Evolutionary conservation across 2,888 invertebrate species (phyloP).

Genomic region (Macrosiphum euphorbiae): DNA sequence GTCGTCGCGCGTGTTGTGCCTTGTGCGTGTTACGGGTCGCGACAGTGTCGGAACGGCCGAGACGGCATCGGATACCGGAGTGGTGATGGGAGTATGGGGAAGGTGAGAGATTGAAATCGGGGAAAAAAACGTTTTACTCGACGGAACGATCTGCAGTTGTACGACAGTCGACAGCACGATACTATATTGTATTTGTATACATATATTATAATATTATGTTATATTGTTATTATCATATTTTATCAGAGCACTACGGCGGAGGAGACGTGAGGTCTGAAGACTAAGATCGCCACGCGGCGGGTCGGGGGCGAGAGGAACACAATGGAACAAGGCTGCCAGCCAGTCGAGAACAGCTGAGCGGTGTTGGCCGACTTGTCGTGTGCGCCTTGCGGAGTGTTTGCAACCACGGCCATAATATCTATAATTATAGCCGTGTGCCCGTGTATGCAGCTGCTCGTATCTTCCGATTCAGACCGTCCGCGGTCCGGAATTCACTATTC

Average conservation of each 20-base stretch:
- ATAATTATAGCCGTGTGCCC: no score
- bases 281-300: neutral
- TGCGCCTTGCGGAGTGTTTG: neutral
- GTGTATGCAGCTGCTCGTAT: no score
- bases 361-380: neutral
- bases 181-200: neutral
- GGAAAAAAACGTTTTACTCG: neutral
- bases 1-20: neutral
- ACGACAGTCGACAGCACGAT: neutral
- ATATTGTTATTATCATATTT: conserved; percentile 1
- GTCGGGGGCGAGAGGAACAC: neutral
- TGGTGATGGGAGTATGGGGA: neutral
- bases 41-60: neutral
- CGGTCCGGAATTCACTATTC: no score
- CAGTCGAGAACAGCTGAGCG: conserved; percentile 28
- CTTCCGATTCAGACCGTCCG: no score
- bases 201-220: no score
- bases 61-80: conserved; percentile 13
- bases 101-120: neutral
- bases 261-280: neutral
- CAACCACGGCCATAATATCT: no score
- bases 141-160: neutral
- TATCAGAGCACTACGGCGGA: neutral
- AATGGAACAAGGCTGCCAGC: conserved; percentile 44
- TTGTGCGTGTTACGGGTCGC: neutral